Conservation (phyloP, 1,140 invertebrate genomes). For the Drosophila kanapiae region DNA sequence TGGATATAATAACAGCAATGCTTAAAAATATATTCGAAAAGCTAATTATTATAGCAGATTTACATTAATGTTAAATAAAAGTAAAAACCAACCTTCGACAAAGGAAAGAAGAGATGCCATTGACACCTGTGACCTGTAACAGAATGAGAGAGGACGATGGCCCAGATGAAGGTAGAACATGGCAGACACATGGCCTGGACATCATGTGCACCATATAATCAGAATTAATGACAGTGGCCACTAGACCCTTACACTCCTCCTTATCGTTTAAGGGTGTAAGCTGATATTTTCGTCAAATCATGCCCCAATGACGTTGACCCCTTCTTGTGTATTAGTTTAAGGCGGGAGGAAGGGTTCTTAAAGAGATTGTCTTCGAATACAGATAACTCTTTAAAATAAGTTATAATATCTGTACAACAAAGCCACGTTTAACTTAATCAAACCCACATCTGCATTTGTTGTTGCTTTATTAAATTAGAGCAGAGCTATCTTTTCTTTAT, state of each 20-base stretch:
- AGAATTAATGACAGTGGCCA: slow-evolving; percentile 40
- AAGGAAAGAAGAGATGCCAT: slow-evolving; percentile 1
- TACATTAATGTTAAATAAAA: too few relatives aligned
- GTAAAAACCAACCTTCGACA: background rate
- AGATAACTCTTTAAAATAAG: too few relatives aligned
- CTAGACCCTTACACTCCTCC: background rate
- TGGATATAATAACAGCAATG: too few relatives aligned
- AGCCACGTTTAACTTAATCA: too few relatives aligned
- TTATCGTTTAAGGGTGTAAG: slow-evolving; percentile 6
- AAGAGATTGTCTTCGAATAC: background rate
- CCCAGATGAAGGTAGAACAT: background rate
- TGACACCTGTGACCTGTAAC: slow-evolving; percentile 29
- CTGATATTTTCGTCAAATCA: slow-evolving; percentile 24
- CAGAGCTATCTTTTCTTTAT: too few relatives aligned
- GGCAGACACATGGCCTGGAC: slow-evolving; percentile 27
- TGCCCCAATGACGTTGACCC: slow-evolving; percentile 6
- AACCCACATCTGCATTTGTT: background rate
- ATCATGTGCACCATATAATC: slow-evolving; percentile 48
- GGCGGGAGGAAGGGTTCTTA: background rate
- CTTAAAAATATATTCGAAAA: too few relatives aligned
- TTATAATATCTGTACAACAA: too few relatives aligned
- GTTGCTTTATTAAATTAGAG: background rate
- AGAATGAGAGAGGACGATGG: background rate
- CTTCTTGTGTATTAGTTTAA: too few relatives aligned
- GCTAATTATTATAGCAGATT: background rate